Conservation (phyloP, 2,113 vertebrate species). For the Piprites chloris region DNA sequence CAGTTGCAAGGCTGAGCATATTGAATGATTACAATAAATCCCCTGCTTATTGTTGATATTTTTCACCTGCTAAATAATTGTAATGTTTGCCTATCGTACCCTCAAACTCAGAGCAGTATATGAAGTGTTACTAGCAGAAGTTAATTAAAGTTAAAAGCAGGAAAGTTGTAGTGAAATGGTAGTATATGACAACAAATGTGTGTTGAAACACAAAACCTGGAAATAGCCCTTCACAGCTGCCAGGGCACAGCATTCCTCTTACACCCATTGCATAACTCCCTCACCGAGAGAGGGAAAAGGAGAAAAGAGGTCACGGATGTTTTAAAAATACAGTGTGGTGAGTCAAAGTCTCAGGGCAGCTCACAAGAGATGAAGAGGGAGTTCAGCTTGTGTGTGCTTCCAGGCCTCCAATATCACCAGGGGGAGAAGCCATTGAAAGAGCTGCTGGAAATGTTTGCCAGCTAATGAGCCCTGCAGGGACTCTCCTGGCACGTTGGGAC, state of each 20-base stretch:
- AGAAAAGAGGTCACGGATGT: neutral
- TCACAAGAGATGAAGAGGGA: neutral
- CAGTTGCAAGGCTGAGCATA: slow-evolving; percentile 67
- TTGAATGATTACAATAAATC: slow-evolving; percentile 72
- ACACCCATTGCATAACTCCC: neutral
- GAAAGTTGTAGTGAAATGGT: neutral
- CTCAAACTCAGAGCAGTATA: neutral
- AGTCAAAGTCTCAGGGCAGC: neutral
- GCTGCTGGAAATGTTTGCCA: neutral
- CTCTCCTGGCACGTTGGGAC: neutral
- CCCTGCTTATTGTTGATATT: slow-evolving; percentile 62
- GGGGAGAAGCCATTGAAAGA: neutral
- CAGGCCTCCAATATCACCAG: neutral
- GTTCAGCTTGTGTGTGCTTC: neutral
- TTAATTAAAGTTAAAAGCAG: slow-evolving; percentile 3
- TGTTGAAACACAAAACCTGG: neutral
- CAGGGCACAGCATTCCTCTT: neutral
- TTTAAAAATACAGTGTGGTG: neutral
- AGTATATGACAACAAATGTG: neutral
- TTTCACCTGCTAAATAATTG: slow-evolving; percentile 67
- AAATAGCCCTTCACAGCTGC: neutral
- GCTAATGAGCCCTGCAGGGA: slow-evolving; percentile 31
- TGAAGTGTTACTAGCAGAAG: neutral
- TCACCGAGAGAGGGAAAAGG: neutral
- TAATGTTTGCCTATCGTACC: slow-evolving; percentile 40